Percentiles rank a stretch among this genome's conserved stretches.
Conservation (phyloP, 2,797 vertebrate species). For the Parauchenoglanis punctatus region DNA sequence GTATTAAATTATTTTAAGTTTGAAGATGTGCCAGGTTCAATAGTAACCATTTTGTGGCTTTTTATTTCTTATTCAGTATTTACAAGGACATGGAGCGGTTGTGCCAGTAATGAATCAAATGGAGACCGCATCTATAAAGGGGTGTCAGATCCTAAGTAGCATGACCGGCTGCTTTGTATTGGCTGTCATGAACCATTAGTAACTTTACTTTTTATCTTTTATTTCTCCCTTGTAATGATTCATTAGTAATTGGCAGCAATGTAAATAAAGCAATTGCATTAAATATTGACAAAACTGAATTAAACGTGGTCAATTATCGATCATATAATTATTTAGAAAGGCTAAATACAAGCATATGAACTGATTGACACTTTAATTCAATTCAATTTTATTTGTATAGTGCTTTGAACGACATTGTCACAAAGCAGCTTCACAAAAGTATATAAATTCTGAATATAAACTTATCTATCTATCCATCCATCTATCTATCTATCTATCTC, state of each 20-base stretch:
- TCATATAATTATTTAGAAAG: not conserved
- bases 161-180: constrained; percentile 9
- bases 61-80: not conserved
- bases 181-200: constrained; percentile 5
- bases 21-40: not conserved
- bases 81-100: not conserved
- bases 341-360: not conserved
- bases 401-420: no score
- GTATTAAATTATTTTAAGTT: not conserved
- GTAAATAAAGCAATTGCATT: not conserved
- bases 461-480: no score
- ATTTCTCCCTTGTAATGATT: not conserved
- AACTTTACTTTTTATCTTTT: constrained; percentile 15
- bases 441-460: no score
- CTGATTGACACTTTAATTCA: not conserved
- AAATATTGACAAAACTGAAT: not conserved
- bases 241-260: not conserved
- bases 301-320: not conserved
- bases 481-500: no score
- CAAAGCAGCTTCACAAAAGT: no score
- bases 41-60: not conserved
- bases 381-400: no score
- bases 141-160: constrained; percentile 33
- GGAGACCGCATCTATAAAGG: not conserved
- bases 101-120: constrained; percentile 31